Conservation (phyloP, 2,797 vertebrate genomes). For the Sarcoramphus papa region DNA sequence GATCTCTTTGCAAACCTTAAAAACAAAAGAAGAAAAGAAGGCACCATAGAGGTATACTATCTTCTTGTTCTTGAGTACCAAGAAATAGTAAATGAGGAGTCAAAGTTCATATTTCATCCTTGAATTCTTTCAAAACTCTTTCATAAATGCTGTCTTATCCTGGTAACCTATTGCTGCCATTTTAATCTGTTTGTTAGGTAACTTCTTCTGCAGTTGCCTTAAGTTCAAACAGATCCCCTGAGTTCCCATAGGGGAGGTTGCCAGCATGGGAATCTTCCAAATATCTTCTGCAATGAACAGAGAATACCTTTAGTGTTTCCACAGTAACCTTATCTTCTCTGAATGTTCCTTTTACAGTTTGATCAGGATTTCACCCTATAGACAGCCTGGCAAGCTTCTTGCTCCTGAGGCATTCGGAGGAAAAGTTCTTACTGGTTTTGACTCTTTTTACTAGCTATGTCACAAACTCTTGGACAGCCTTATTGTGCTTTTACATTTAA, state of each 20-base stretch:
- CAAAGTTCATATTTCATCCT: neutral
- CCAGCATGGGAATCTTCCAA: neutral
- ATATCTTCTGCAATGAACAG: neutral
- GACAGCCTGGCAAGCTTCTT: neutral
- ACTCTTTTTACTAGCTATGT: neutral
- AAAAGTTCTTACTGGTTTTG: neutral
- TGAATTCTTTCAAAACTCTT: neutral
- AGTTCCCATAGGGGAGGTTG: neutral
- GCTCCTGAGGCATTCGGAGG: neutral
- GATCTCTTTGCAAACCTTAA: too few species aligned
- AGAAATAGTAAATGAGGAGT: neutral
- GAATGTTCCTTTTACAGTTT: neutral
- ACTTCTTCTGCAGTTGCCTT: neutral
- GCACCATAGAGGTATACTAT: neutral
- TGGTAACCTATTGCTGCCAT: neutral
- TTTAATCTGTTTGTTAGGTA: neutral
- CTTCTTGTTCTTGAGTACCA: neutral
- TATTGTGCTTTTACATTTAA: neutral
- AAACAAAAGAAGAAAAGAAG: neutral
- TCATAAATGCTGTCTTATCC: neutral
- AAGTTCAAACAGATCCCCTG: neutral
- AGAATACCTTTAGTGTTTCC: neutral
- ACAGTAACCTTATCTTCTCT: neutral
- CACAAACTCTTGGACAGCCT: neutral
- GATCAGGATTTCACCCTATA: neutral